Percentiles rank a stretch among this genome's conserved stretches.
These are phyloP conservation scores for Trilocha varians DNA, from an alignment of 2,888 invertebrate species.

Conservation along the genomic window DNA sequence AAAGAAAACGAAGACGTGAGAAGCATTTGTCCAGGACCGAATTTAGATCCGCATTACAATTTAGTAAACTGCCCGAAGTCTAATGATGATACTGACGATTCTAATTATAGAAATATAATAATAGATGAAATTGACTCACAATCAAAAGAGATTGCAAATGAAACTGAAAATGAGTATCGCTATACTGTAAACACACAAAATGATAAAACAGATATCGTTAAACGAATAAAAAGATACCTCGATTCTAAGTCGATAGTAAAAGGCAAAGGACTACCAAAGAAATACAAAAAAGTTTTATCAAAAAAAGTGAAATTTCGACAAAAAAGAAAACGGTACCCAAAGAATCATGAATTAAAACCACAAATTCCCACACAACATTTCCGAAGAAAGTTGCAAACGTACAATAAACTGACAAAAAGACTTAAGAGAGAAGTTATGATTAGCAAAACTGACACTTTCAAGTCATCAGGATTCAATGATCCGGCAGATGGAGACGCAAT, in stretches of 20 bases:
- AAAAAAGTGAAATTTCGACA: constrained; percentile 15
- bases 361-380: too few species aligned
- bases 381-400: constrained; percentile 27
- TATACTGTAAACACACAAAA: constrained; percentile 18
- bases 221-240: constrained; percentile 52
- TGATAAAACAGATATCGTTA: constrained; percentile 36
- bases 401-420: constrained; percentile 14
- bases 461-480: too few species aligned
- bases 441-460: constrained; percentile 6
- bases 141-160: constrained; percentile 20
- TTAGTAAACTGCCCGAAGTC: constrained; percentile 23
- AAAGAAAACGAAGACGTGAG: constrained; percentile 37
- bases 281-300: constrained; percentile 23
- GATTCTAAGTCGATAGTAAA: constrained; percentile 33
- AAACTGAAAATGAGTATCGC: constrained; percentile 16
- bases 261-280: constrained; percentile 24
- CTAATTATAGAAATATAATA: constrained; percentile 11
- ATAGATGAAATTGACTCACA: constrained; percentile 20
- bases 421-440: constrained; percentile 13
- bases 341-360: too few species aligned
- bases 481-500: constrained; percentile 73
- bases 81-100: neutral
- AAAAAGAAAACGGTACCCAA: constrained; percentile 16
- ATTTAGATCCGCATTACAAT: constrained; percentile 40
- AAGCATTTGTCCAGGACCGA: constrained; percentile 47